Conservation (phyloP, 2,797 vertebrate genomes). For the Helarctos malayanus region DNA sequence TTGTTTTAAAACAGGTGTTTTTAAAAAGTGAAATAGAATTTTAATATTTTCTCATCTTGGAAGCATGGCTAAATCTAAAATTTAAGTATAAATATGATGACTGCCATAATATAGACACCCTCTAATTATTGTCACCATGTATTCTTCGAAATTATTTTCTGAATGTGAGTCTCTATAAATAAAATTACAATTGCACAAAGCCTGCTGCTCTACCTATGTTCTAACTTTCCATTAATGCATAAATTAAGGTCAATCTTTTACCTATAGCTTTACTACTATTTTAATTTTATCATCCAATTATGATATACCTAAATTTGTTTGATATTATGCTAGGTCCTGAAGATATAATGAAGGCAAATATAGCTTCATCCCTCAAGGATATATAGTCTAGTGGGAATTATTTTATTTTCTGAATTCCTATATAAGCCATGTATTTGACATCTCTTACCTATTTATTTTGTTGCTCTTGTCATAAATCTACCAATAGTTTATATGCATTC, state of each 20-base stretch:
- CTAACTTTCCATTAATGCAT: neutral
- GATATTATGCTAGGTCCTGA: neutral
- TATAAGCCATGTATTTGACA: neutral
- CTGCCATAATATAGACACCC: neutral
- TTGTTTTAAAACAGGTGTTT: neutral
- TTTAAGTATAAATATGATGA: neutral
- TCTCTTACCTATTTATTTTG: neutral
- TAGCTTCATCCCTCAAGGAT: neutral
- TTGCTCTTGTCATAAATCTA: neutral
- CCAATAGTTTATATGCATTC: neutral
- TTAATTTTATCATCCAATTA: neutral
- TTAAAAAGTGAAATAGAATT: neutral
- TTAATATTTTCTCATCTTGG: neutral
- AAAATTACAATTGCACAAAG: neutral
- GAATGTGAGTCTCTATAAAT: neutral
- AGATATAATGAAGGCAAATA: neutral
- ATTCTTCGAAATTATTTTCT: neutral
- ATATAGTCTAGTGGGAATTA: neutral
- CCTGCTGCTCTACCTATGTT: neutral
- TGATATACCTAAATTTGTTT: neutral
- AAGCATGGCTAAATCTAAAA: neutral
- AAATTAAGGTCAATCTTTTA: neutral
- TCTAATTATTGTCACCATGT: neutral
- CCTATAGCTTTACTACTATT: neutral
- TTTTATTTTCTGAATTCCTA: neutral